Evolutionary conservation across 1,140 invertebrate genomes (phyloP), one percentile per base, ranked within the genome.

Genomic region (Diachasma alloeum): DNA sequence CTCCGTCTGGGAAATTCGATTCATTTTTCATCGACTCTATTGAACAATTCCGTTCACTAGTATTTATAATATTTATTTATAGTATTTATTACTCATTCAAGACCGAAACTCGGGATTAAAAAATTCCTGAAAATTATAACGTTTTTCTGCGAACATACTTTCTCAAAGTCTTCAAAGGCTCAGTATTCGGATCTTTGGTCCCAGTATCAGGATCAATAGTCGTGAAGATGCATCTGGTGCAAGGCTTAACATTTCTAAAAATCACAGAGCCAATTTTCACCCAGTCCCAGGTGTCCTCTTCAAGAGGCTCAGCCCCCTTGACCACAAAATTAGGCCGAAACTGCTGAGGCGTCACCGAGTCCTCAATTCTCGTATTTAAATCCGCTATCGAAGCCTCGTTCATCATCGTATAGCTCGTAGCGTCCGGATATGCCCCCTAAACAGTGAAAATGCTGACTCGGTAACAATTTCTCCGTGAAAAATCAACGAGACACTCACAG

Each of bases 251-350:
- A 71, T 92, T 91, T 82, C 91, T 90, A 77, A 94, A 92, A 26
- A 93, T 80, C 0, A 90, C 87, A 53, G 91, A 84, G 2, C 93
- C 93, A 72, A 95, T 93, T 87, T 93, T 93, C 17, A 95, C 83
- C 87, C 91, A 94, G 44, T 92, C 91, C 93, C 93, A 94, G 15
- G 88, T 85, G 77, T 95, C 93, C 86, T 95, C 94, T 4, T 91
- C 92, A 80, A 91, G 94, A 2, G 93, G 82, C 22, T 88, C 78
- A 0, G 91, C 86, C 0, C 93, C 93, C 79, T 92, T 91, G 8
- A 95, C 88, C 0, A 95, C 88, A 74, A 95, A 92, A 85, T 94
- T 95, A 0, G 92, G 91, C 46, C 94, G 88, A 83, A 95, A 95
- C 72, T 92, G 86, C 71, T 91, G 80, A 6, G 91, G 74, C n/a